Base-by-base conservation (phyloP, 1,140 invertebrate species). In the Drosophila ercepeae region DNA sequence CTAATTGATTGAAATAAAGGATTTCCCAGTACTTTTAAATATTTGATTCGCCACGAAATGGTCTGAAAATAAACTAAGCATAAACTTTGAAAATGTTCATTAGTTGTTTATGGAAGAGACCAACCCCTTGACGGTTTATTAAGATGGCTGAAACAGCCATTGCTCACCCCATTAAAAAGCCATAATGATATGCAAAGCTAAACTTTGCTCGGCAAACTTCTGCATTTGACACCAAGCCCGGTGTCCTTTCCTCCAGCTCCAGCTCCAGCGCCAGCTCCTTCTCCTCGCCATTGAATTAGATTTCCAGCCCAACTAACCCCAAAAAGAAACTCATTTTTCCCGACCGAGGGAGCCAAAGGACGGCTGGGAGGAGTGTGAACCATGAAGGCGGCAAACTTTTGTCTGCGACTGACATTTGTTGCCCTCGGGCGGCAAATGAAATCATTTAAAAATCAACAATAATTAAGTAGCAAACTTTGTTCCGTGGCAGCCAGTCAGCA, bases 391-490 rank as follows among this genome's bases (percentile, higher is more conserved):
- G 39, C 21, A 29, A 68, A 75, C 54, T 75, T 75, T 76, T 39
- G 44, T 32, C 63, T 75, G 76, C 25, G 50, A 23, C 32, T 73
- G 78, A 77, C 78, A 64, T 54, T 68, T 68, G 60, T 59, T 72
- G 55, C n/a, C 78, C 60, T 18, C 52, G 32, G 34, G 60, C 61
- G 32, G 53, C 57, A 82, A 60, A 72, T 81, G 49, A 70, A 82
- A 83, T 77, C 61, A 82, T 83, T 83, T 77, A 60, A 82, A 82
- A 74, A 82, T 82, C 78, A 83, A 82, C 78, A 74, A 82, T 78
- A 83, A 82, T 82, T 83, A 78, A 74, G 50, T 68, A 52, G 27
- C 29, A 64, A 81, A 82, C 50, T 82, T 82, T 77, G 69, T 60
- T 67, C 61, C 29, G 60, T 67, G 59, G 29, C 39, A 42, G 39